Evolutionary conservation across 1,140 invertebrate genomes (phyloP).

Genomic region (Paramacrobiotus metropolitanus): DNA sequence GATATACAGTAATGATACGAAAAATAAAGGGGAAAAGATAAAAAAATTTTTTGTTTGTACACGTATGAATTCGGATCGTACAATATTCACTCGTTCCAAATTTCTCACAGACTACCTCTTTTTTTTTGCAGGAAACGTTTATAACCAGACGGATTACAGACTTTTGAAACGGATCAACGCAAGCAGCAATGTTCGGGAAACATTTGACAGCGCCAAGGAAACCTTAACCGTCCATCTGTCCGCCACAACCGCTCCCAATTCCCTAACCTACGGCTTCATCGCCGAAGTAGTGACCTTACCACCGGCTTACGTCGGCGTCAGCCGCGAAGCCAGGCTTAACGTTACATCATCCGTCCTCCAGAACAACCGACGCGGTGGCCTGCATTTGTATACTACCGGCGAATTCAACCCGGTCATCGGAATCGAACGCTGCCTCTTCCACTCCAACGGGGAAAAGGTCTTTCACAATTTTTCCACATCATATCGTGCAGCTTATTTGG

Average conservation of each 20-base stretch:
- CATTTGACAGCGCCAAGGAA: background rate
- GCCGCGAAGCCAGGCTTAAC: conserved; percentile 17
- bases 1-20: no score
- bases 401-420: background rate
- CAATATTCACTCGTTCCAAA: no score
- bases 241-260: background rate
- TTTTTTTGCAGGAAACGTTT: conserved; percentile 48
- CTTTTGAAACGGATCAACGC: background rate
- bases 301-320: conserved; percentile 61
- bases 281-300: conserved; percentile 91
- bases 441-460: background rate
- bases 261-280: conserved; percentile 72
- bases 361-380: background rate
- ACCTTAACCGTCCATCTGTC: background rate
- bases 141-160: background rate
- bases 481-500: background rate
- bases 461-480: background rate
- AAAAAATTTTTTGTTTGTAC: no score
- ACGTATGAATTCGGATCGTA: no score
- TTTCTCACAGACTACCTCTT: conserved; percentile 14
- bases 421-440: background rate
- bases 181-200: background rate
- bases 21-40: no score
- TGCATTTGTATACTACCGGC: background rate
- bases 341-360: background rate